These are phyloP conservation scores for Rhopalosiphum padi DNA, from an alignment of 1,140 invertebrate species.

Conservation along the genomic window DNA sequence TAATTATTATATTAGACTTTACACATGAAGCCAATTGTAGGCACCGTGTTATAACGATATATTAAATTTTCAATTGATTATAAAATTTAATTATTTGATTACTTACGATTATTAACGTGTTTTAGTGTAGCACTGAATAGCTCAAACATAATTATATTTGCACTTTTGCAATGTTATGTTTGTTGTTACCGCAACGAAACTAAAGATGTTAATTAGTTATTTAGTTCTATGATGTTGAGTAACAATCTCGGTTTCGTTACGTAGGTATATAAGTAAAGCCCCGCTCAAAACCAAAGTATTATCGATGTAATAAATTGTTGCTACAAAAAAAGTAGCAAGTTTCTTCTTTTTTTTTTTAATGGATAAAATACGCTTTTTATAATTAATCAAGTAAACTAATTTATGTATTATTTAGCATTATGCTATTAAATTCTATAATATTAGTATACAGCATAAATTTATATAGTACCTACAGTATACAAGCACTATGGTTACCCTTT, in stretches of 20 bases:
- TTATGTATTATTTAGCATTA: background rate
- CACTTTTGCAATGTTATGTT: background rate
- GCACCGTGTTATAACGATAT: background rate
- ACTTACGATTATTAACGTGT: background rate
- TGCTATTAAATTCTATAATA: background rate
- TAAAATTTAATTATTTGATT: constrained; percentile 20
- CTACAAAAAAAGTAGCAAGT: background rate
- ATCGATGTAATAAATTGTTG: background rate
- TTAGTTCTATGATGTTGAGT: constrained; percentile 8
- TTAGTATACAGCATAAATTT: too few relatives aligned
- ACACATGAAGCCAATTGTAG: background rate
- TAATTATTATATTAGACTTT: background rate
- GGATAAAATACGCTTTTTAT: background rate
- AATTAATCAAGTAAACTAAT: background rate
- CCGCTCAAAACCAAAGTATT: background rate
- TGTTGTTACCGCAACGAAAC: background rate
- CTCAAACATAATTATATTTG: constrained; percentile 8
- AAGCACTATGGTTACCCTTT: too few relatives aligned
- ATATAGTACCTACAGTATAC: too few relatives aligned
- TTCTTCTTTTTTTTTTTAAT: background rate
- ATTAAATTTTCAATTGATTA: constrained; percentile 11
- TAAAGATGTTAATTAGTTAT: constrained; percentile 13
- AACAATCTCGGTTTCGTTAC: background rate
- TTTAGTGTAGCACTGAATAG: background rate
- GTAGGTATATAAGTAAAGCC: background rate